Conservation (phyloP, 2,797 vertebrate species). For the Chaetophractus vellerosus region DNA sequence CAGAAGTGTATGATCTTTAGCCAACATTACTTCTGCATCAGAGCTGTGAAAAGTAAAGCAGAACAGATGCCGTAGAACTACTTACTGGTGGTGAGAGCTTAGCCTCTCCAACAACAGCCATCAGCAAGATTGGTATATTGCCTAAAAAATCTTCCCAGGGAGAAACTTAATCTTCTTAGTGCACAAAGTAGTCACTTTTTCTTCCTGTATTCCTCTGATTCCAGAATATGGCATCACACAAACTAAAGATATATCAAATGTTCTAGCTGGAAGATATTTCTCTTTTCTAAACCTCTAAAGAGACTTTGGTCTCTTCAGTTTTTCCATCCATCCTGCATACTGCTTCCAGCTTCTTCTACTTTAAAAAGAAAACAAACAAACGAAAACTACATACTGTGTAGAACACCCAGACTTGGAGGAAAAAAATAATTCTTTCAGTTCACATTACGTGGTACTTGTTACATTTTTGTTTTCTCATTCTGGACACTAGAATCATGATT, state of each 20-base stretch:
- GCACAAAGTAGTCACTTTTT: conserved; percentile 29
- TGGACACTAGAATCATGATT: neutral
- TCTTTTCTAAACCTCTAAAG: conserved; percentile 32
- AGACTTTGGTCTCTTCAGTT: neutral
- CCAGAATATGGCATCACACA: neutral
- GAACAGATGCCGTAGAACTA: neutral
- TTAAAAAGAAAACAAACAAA: neutral
- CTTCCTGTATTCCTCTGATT: neutral
- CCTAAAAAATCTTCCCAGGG: neutral
- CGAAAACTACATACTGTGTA: neutral
- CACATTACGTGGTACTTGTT: neutral
- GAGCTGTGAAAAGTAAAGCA: neutral
- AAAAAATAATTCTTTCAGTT: neutral
- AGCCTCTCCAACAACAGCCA: neutral
- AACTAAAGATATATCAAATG: neutral
- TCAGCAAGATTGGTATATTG: neutral
- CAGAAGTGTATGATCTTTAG: neutral
- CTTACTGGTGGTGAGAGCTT: neutral
- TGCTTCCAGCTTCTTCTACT: neutral
- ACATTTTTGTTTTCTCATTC: neutral
- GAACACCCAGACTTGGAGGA: neutral
- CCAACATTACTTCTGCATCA: neutral
- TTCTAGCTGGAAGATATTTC: neutral
- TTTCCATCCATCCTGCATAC: neutral
- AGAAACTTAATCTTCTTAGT: conserved; percentile 38